Evolutionary conservation across 1,140 invertebrate species (phyloP), one percentile per base, ranked within the genome.

Genomic region (Drosophila sp.): DNA sequence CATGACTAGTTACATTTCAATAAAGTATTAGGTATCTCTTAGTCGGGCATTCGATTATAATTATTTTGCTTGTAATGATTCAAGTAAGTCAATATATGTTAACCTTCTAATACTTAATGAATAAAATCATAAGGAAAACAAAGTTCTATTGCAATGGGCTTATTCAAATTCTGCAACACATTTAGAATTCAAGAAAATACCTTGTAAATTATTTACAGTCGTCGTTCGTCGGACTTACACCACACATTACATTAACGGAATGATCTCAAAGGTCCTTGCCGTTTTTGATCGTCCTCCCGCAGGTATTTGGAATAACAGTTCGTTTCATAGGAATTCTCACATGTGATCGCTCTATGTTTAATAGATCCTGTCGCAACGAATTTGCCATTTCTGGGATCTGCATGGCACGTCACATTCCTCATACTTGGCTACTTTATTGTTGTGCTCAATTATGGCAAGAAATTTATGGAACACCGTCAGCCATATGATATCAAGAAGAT

Each of bases 381-480:
- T 1, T 65, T 27, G 7, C 16, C 16, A 7, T 9, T 18, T 32
- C 18, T 9, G 9, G 25, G 8, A 45, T 45, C 51, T 0, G 8
- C 51, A 21, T 54, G 51, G 53, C 41, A 32, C 8, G 7, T 38
- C 1, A 38, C 21, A 1, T 4, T 40, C 7, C 4, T 66, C n/a
- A n/a, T n/a, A 2, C 0, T 58, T 8, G n/a, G n/a, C 2, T 29
- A 16, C 2, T 1, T 9, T 66, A 66, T 38, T 14, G 48, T 48
- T 18, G 63, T 66, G 2, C 13, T 57, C 0, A 66, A 66, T 18
- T 1, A 48, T 7, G 63, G 65, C 1, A 21, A 16, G 14, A 34
- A 16, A 2, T 9, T 16, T 25, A 11, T 9, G 16, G 16, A 11
- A 3, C 7, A 21, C 7, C 43, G 16, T 3, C 11, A 16, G 8